These are phyloP conservation scores for Andrena chrysosceles DNA, from an alignment of 2,888 invertebrate genomes.

Conservation along the genomic window DNA sequence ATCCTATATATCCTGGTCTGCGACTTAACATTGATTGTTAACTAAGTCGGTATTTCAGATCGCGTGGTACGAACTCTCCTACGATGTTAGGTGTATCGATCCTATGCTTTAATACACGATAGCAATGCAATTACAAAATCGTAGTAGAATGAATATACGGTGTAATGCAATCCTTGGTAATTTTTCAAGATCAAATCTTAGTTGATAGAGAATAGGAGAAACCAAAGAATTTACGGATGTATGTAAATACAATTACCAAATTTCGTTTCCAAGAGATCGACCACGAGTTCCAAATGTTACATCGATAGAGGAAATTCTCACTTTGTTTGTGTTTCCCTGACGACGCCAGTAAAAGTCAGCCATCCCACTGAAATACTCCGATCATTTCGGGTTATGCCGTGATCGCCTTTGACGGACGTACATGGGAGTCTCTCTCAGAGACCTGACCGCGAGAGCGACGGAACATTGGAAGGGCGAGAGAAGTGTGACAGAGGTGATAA, in stretches of 20 bases:
- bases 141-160: too few relatives aligned
- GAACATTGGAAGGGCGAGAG: not conserved
- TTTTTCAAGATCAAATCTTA: not conserved
- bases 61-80: too few relatives aligned
- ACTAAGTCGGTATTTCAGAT: too few relatives aligned
- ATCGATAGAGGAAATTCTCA: slow-evolving; percentile 60
- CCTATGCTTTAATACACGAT: too few relatives aligned
- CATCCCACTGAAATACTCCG: slow-evolving; percentile 11
- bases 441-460: not conserved
- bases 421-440: not conserved
- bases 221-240: not conserved
- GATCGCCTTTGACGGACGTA: not conserved
- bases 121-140: too few relatives aligned
- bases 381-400: slow-evolving; percentile 24
- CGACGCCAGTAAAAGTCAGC: slow-evolving; percentile 57
- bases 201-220: not conserved
- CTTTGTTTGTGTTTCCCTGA: slow-evolving; percentile 74
- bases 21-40: too few relatives aligned
- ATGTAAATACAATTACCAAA: not conserved
- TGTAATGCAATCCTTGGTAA: too few relatives aligned
- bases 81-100: too few relatives aligned
- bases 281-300: slow-evolving; percentile 22
- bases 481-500: not conserved
- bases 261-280: not conserved
- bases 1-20: too few relatives aligned